Evolutionary conservation across 1,140 invertebrate species (phyloP).

Genomic region (Macrobrachium nipponense): DNA sequence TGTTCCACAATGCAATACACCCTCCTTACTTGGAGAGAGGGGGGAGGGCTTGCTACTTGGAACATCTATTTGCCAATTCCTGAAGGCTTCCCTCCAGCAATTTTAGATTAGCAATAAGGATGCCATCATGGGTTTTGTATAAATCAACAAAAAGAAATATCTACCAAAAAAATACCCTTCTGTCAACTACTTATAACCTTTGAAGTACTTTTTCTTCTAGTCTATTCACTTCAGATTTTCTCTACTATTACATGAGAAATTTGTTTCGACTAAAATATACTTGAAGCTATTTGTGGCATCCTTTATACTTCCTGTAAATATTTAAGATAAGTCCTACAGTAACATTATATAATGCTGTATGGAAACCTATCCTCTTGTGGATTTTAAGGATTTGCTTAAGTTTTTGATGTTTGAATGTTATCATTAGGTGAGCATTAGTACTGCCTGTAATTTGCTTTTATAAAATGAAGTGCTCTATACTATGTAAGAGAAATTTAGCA

Average conservation of each 20-base stretch:
- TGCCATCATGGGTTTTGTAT: constrained; percentile 22
- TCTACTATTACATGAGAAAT: background rate
- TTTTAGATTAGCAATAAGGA: background rate
- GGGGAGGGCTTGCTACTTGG: constrained; percentile 35
- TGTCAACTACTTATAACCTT: background rate
- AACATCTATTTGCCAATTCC: background rate
- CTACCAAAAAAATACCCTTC: background rate
- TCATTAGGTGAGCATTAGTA: background rate
- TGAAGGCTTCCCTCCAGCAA: constrained; percentile 23
- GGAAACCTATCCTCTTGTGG: too few species aligned
- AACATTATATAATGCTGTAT: too few species aligned
- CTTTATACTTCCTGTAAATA: too few species aligned
- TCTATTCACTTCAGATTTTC: background rate
- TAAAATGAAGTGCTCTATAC: background rate
- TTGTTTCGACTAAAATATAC: background rate
- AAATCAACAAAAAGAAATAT: background rate
- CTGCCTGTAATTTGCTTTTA: background rate
- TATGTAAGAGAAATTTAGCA: background rate
- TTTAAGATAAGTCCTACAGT: too few species aligned
- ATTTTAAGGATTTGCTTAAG: too few species aligned
- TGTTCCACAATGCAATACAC: constrained; percentile 10
- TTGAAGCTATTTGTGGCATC: too few species aligned
- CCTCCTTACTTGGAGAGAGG: constrained; percentile 53
- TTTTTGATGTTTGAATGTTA: background rate
- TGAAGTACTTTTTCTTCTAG: background rate